phyloP scores from a whole-genome alignment of 2,888 invertebrate species.

The Phragmatobia fuliginosa region DNA sequence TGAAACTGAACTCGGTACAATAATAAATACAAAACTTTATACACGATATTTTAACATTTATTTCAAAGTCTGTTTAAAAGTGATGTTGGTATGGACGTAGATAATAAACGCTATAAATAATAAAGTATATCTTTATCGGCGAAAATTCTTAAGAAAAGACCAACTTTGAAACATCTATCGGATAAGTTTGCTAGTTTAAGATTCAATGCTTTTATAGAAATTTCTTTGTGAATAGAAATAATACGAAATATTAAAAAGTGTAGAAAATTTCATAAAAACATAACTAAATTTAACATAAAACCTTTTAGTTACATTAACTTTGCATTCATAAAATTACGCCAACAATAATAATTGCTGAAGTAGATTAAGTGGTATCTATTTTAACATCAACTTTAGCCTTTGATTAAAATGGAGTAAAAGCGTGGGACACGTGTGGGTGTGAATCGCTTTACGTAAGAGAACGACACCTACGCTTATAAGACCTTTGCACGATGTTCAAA shows the following conservation, averaged over 20 bases:
- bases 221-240: background rate
- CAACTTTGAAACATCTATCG: constrained; percentile 43
- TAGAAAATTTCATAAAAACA: too few species aligned
- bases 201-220: constrained; percentile 1
- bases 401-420: background rate
- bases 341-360: background rate
- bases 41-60: background rate
- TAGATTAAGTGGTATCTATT: background rate
- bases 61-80: background rate
- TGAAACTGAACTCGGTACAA: background rate
- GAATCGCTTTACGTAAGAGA: background rate
- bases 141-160: constrained; percentile 30
- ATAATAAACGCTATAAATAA: background rate
- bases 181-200: constrained; percentile 29
- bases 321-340: background rate
- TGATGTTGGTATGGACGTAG: background rate
- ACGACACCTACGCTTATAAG: background rate
- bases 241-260: background rate
- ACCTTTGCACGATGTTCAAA: background rate
- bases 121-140: background rate
- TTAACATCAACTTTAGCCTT: background rate
- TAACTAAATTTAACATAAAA: too few species aligned
- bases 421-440: background rate
- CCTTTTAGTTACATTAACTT: background rate
- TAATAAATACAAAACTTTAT: background rate